phyloP scores from a whole-genome alignment of 2,888 invertebrate genomes.

The Meganola albula region DNA sequence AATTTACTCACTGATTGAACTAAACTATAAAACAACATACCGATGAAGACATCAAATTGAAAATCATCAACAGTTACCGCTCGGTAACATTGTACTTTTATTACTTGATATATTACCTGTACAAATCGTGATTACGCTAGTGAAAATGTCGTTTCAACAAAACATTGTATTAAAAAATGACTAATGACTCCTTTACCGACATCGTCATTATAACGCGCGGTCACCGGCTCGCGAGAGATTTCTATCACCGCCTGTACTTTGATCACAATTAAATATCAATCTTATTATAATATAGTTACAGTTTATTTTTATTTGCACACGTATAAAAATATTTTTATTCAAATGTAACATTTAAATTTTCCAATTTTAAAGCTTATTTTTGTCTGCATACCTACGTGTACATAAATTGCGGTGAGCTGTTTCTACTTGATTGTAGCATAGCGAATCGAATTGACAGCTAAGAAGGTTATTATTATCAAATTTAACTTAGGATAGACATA shows the following conservation, averaged over 20 bases:
- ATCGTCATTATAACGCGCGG: slow-evolving; percentile 68
- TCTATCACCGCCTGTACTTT: slow-evolving; percentile 48
- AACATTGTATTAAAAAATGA: slow-evolving; percentile 76
- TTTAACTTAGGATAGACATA: slow-evolving; percentile 56
- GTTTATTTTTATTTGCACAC: slow-evolving; percentile 20
- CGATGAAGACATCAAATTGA: slow-evolving; percentile 71
- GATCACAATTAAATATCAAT: slow-evolving; percentile 28
- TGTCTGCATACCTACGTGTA: slow-evolving; percentile 24
- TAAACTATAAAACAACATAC: slow-evolving; percentile 34
- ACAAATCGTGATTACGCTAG: slow-evolving; percentile 72
- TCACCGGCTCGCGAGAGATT: slow-evolving; percentile 61
- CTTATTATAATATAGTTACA: slow-evolving; percentile 26
- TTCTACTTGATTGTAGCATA: slow-evolving; percentile 63
- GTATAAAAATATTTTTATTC: slow-evolving; percentile 20
- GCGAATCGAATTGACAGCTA: slow-evolving; percentile 72
- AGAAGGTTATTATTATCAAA: slow-evolving; percentile 75
- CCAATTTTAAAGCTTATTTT: slow-evolving; percentile 34
- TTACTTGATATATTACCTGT: slow-evolving; percentile 70
- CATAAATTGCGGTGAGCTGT: slow-evolving; percentile 40
- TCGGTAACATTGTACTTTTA: slow-evolving; percentile 59
- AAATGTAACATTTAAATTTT: slow-evolving; percentile 40
- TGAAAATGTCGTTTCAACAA: slow-evolving; percentile 76
- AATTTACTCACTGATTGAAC: slow-evolving; percentile 36
- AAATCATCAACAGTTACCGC: slow-evolving; percentile 60
- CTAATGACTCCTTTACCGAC: slow-evolving; percentile 74